These are phyloP conservation scores for Oxyscelio sp. DNA, from an alignment of 2,888 invertebrate genomes.

Conservation along the genomic window DNA sequence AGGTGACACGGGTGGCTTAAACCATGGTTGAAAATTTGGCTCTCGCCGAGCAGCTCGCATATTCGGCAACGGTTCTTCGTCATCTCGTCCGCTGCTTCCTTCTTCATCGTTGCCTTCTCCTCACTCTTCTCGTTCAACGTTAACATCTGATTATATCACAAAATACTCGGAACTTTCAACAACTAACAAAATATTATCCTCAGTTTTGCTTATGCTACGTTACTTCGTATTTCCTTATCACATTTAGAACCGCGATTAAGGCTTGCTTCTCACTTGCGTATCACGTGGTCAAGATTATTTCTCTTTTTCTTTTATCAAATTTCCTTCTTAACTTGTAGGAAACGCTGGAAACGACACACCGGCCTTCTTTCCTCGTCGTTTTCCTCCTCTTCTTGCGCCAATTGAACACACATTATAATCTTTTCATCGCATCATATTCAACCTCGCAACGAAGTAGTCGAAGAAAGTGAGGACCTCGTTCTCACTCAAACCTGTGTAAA, in stretches of 20 bases:
- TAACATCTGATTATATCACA: conserved; percentile 68
- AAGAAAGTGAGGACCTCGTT: conserved; percentile 18
- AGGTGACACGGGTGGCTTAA: conserved; percentile 84
- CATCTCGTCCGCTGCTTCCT: conserved; percentile 75
- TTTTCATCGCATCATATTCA: conserved; percentile 50
- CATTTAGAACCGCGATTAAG: conserved; percentile 36
- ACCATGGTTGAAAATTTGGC: conserved; percentile 80
- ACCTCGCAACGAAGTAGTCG: conserved; percentile 15
- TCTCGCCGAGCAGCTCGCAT: conserved; percentile 84
- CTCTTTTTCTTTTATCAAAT: no score
- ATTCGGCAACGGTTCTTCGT: conserved; percentile 85
- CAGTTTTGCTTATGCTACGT: neutral
- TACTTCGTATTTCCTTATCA: conserved; percentile 24
- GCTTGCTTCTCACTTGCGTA: conserved; percentile 33
- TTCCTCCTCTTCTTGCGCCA: conserved; percentile 59
- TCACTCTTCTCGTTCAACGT: conserved; percentile 69
- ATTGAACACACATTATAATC: conserved; percentile 69
- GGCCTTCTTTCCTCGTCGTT: conserved; percentile 56
- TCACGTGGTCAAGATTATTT: no score
- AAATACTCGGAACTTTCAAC: conserved; percentile 57
- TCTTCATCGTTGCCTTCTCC: conserved; percentile 47
- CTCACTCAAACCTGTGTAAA: neutral
- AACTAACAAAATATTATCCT: conserved; percentile 62
- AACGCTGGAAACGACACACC: conserved; percentile 38
- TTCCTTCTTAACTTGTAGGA: conserved; percentile 14